Percentiles rank a stretch among this genome's conserved stretches.
phyloP scores from a whole-genome alignment of 2,888 invertebrate genomes.

The Chromoteleia sp. region DNA sequence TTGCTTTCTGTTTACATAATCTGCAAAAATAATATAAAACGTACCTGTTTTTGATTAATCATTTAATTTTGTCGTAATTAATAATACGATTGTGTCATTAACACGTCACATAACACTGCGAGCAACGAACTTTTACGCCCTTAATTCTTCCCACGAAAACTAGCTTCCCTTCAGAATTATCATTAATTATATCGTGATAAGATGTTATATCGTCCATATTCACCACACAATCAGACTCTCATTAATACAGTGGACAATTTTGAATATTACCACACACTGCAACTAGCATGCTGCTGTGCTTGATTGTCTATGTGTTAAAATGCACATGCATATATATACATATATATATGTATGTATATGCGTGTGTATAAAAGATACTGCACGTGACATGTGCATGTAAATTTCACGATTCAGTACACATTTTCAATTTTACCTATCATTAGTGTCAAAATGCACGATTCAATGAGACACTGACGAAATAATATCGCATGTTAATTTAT shows the following conservation, averaged over 20 bases:
- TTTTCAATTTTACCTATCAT: conserved; percentile 52
- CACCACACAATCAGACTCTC: conserved; percentile 44
- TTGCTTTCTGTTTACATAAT: conserved; percentile 9
- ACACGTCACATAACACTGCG: conserved; percentile 10
- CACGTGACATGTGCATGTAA: conserved; percentile 65
- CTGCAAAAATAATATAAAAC: background rate
- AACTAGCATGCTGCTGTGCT: conserved; percentile 66
- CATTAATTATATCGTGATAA: conserved; percentile 22
- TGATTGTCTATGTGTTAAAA: conserved; percentile 54
- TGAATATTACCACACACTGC: conserved; percentile 52
- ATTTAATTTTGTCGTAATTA: background rate
- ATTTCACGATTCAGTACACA: conserved; percentile 51
- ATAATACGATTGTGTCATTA: conserved; percentile 10
- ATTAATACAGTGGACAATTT: conserved; percentile 52
- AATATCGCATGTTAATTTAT: conserved; percentile 13
- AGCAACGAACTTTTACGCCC: conserved; percentile 12
- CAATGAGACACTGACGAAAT: conserved; percentile 33
- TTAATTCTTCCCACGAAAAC: conserved; percentile 12
- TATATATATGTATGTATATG: too few species aligned
- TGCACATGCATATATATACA: too few species aligned
- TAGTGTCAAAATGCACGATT: conserved; percentile 32
- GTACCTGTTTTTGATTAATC: background rate
- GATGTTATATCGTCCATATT: too few species aligned
- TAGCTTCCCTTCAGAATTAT: conserved; percentile 13
- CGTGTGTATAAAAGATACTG: conserved; percentile 38